Evolutionary conservation across 30 jellyfish, hydroid and myxozoan genomes (phyloP).

Genomic region (Turritopsis dohrnii): DNA sequence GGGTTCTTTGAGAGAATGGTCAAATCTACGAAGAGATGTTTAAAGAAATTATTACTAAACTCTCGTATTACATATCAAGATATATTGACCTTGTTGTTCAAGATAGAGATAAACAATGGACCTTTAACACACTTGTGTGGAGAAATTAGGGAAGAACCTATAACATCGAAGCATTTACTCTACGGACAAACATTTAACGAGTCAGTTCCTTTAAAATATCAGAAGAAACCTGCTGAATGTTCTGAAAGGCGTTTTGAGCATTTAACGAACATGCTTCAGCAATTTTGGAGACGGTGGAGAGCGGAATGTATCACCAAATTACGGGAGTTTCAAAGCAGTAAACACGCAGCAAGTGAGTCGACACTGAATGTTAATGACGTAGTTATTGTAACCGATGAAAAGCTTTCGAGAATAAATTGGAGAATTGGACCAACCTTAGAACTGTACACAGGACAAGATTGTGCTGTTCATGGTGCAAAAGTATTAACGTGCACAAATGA

Average conservation of each 20-base stretch:
- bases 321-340: not conserved
- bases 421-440: not conserved
- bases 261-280: not conserved
- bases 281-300: slow-evolving; percentile 7
- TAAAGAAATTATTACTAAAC: not conserved
- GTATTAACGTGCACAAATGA: not conserved
- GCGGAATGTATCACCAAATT: not conserved
- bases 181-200: not conserved
- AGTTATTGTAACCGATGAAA: not conserved
- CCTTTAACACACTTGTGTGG: not conserved
- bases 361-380: not conserved
- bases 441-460: not conserved
- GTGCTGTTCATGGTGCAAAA: not conserved
- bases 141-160: not conserved
- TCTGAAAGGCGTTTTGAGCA: not conserved
- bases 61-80: slow-evolving; percentile 1
- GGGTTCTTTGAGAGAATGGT: not conserved
- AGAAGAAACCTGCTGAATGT: not conserved
- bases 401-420: slow-evolving; percentile 5
- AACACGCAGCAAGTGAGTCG: not conserved
- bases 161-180: not conserved
- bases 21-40: not conserved
- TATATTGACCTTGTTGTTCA: not conserved
- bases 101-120: not conserved
- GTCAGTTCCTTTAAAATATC: not conserved